Conservation (phyloP, 2,113 vertebrate species). For the Martes martes region DNA sequence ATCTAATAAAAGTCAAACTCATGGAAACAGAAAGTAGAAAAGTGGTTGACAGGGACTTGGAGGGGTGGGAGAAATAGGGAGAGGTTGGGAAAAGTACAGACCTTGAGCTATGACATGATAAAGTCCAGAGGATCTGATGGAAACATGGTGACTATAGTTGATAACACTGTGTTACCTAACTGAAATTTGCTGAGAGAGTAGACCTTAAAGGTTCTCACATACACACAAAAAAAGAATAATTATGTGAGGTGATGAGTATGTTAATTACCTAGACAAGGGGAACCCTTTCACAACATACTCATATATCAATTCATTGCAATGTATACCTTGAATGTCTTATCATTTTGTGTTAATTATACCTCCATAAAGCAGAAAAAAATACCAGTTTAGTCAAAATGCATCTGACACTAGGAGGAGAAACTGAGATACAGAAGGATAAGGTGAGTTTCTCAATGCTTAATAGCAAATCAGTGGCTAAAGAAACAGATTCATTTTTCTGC, state of each 20-base stretch:
- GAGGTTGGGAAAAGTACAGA: background rate
- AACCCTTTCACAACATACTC: background rate
- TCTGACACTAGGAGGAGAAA: background rate
- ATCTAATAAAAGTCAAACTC: background rate
- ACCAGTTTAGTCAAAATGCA: background rate
- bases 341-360: background rate
- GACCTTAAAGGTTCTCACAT: background rate
- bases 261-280: background rate
- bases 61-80: background rate
- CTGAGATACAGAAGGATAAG: background rate
- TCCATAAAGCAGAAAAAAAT: background rate
- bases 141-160: background rate
- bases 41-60: background rate
- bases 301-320: background rate
- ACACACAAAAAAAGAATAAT: background rate
- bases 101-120: background rate
- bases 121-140: background rate
- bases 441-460: conserved; percentile 18
- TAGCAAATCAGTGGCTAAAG: background rate
- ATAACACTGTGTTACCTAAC: background rate
- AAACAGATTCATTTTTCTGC: background rate
- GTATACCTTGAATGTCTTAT: background rate
- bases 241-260: background rate
- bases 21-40: background rate
- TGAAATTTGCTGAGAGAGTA: background rate